phyloP scores from a whole-genome alignment of 2,888 invertebrate species.

The Hypsopygia costalis region DNA sequence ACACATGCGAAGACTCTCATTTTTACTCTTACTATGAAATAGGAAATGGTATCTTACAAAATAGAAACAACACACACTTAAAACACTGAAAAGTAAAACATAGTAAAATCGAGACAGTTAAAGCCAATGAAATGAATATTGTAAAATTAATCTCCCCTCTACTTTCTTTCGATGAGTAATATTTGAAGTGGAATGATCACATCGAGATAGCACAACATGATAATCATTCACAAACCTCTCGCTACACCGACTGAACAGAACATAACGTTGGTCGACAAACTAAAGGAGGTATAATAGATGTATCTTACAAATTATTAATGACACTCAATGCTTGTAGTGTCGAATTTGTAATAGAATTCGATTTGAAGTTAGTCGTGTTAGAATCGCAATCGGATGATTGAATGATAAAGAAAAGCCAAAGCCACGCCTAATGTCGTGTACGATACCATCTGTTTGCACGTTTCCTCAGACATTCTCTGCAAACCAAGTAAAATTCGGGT shows the following conservation, averaged over 20 bases:
- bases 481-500: constrained; percentile 81
- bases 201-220: constrained; percentile 62
- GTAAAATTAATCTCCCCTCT: constrained; percentile 25
- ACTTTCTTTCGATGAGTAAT: constrained; percentile 27
- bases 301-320: constrained; percentile 44
- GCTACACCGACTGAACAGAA: constrained; percentile 74
- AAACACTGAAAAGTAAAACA: constrained; percentile 42
- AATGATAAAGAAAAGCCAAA: constrained; percentile 75
- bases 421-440: constrained; percentile 76
- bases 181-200: constrained; percentile 56
- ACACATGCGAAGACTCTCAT: constrained; percentile 51
- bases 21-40: constrained; percentile 24
- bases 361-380: constrained; percentile 74
- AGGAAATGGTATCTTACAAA: constrained; percentile 35
- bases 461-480: constrained; percentile 91
- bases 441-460: constrained; percentile 90
- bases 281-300: constrained; percentile 30
- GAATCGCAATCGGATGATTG: constrained; percentile 69
- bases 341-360: constrained; percentile 54
- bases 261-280: constrained; percentile 53
- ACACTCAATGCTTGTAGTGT: constrained; percentile 35
- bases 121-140: constrained; percentile 64
- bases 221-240: constrained; percentile 58
- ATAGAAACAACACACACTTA: constrained; percentile 42
- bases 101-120: constrained; percentile 62